Evolutionary conservation across 2,888 invertebrate species (phyloP).

Genomic region (Cremastinae sp.): DNA sequence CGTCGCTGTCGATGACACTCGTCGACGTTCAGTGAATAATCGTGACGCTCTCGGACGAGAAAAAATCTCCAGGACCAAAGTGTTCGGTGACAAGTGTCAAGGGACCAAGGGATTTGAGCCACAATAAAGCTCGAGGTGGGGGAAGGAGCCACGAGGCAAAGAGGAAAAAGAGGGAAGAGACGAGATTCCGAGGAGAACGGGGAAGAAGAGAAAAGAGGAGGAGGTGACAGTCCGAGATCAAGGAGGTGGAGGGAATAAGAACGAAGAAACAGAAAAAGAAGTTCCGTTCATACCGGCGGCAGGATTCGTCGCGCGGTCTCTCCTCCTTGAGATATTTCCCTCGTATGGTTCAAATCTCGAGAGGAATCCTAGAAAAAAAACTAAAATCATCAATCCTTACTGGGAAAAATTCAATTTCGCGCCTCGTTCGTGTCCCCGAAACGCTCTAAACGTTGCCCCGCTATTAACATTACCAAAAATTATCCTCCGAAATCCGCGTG

Average conservation of each 20-base stretch:
- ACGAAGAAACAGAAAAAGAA: slow-evolving; percentile 60
- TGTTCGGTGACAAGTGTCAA: slow-evolving; percentile 65
- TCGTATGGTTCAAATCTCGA: no score
- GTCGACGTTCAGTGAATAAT: no score
- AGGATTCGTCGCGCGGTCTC: slow-evolving; percentile 37
- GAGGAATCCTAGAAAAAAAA: no score
- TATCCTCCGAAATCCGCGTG: not conserved
- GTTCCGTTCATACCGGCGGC: slow-evolving; percentile 49
- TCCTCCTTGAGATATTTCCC: no score
- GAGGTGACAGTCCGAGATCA: not conserved
- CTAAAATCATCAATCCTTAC: no score
- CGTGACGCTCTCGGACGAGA: no score
- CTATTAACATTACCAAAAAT: not conserved
- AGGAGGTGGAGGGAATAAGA: slow-evolving; percentile 38
- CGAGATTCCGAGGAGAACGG: slow-evolving; percentile 50
- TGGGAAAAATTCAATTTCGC: no score
- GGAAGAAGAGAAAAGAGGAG: slow-evolving; percentile 52
- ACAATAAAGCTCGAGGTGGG: not conserved
- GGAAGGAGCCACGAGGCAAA: not conserved
- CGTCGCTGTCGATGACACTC: no score
- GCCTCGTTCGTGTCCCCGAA: not conserved
- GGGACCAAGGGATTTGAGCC: slow-evolving; percentile 1
- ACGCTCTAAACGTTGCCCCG: not conserved
- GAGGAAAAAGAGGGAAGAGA: slow-evolving; percentile 20
- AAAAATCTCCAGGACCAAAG: slow-evolving; percentile 65